phyloP scores from a whole-genome alignment of 1,140 invertebrate species.

The Cydia splendana region DNA sequence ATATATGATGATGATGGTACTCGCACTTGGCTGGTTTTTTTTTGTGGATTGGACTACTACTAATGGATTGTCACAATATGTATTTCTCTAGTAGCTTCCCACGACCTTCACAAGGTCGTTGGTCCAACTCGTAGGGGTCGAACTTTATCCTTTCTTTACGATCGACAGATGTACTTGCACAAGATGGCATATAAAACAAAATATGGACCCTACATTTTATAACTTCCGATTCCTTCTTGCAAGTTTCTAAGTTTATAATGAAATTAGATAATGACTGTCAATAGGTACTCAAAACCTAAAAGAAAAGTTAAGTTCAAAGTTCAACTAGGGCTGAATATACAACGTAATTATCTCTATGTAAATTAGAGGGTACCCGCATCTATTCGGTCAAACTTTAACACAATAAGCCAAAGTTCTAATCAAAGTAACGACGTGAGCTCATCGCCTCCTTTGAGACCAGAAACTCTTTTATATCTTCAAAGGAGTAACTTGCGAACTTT shows the following conservation, averaged over 20 bases:
- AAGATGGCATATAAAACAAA: too few species aligned
- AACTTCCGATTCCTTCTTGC: not conserved
- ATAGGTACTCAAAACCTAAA: not conserved
- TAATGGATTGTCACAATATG: too few species aligned
- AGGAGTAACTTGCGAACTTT: slow-evolving; percentile 43
- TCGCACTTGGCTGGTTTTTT: too few species aligned
- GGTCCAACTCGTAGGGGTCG: not conserved
- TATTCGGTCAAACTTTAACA: slow-evolving; percentile 36
- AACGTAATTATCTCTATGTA: slow-evolving; percentile 18
- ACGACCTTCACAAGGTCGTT: slow-evolving; percentile 43
- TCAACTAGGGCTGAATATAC: not conserved
- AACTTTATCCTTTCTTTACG: not conserved
- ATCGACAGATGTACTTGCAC: not conserved
- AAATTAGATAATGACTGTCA: not conserved
- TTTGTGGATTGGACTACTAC: too few species aligned
- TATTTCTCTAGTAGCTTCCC: too few species aligned
- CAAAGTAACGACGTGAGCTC: slow-evolving; percentile 59
- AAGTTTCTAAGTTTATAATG: too few species aligned
- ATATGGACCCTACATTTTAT: too few species aligned
- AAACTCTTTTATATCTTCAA: slow-evolving; percentile 52
- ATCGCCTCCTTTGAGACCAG: slow-evolving; percentile 49
- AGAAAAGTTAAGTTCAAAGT: not conserved
- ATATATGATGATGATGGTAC: too few species aligned
- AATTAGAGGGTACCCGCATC: slow-evolving; percentile 30
- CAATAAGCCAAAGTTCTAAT: slow-evolving; percentile 57